Base-by-base conservation (phyloP, 2,113 vertebrate species). In the Carettochelys insculpta region DNA sequence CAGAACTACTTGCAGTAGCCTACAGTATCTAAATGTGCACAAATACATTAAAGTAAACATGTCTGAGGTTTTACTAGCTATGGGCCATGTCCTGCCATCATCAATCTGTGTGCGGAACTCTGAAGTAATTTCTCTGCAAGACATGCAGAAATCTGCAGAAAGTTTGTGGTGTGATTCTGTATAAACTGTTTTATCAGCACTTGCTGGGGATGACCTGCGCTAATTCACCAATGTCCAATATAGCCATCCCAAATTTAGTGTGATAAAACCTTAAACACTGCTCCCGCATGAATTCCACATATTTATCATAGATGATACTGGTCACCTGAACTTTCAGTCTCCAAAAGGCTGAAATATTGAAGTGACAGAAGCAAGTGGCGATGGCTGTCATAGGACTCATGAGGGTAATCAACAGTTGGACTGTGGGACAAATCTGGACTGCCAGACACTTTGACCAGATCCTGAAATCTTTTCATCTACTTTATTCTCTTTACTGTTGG, bases 181-280 rank as follows among this genome's bases (percentile, higher is more conserved):
- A 77, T 17, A 53, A 92, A 87, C 92, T 94, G 61, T 95, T 97
- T 94, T 89, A 95, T 73, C 91, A 92, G 87, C 89, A 94, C 85
- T 89, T 86, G 77, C 92, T 87, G 84, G 81, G 82, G 90, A 90
- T 79, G 71, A 73, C 83, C 85, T 95, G 90, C 54, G 71, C 96
- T 94, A 68, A 87, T 83, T 82, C 53, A 82, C 52, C 14, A 93
- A 61, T 38, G 77, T 25, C 47, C 38, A 52, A 1, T 47, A 51
- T 1, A 88, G 52, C 45, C 56, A 85, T 88, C 86, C 73, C 61
- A 89, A 85, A 90, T n/a, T 25, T 22, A 38, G 0, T 2, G 3
- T 54, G 56, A 47, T 51, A 77, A 83, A 79, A 13, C 43, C 68
- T 27, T 73, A n/a, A 71, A 12, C 38, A 75, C 71, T 22, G 16